Conservation (phyloP, 2,797 vertebrate genomes). For the Heliangelus exortis region DNA sequence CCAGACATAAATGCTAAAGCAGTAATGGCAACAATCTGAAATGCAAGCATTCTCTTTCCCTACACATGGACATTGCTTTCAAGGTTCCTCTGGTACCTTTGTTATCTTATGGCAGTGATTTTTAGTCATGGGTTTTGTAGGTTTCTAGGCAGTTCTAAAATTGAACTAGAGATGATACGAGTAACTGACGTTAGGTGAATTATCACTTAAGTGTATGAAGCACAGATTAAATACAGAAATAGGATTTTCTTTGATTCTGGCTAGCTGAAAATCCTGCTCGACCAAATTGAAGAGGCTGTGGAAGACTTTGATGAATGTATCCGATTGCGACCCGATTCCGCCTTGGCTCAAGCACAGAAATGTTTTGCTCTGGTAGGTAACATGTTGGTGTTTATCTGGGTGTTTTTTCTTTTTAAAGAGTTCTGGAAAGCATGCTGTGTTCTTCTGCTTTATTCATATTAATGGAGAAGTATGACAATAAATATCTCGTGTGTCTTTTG, state of each 20-base stretch:
- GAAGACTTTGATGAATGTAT: conserved; percentile 99
- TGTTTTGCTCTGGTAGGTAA: conserved; percentile 96
- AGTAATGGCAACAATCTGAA: neutral
- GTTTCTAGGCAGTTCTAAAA: neutral
- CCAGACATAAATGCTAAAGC: neutral
- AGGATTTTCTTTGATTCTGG: conserved; percentile 45
- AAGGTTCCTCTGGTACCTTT: neutral
- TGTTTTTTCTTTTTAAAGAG: neutral
- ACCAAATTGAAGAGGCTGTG: conserved; percentile 98
- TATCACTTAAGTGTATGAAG: neutral
- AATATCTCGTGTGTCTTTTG: neutral
- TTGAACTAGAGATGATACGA: neutral
- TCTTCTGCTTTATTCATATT: neutral
- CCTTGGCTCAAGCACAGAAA: conserved; percentile 97
- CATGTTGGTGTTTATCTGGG: neutral
- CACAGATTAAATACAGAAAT: conserved; percentile 41
- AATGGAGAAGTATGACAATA: neutral
- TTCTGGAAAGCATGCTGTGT: neutral
- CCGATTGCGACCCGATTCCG: conserved; percentile 92
- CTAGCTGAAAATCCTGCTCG: conserved; percentile 96
- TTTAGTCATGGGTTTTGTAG: neutral
- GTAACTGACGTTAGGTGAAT: neutral
- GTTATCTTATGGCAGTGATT: neutral
- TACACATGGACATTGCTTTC: neutral
- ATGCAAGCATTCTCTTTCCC: neutral